Base-by-base conservation (phyloP, 2,113 vertebrate genomes). In the Arizona elegans region DNA sequence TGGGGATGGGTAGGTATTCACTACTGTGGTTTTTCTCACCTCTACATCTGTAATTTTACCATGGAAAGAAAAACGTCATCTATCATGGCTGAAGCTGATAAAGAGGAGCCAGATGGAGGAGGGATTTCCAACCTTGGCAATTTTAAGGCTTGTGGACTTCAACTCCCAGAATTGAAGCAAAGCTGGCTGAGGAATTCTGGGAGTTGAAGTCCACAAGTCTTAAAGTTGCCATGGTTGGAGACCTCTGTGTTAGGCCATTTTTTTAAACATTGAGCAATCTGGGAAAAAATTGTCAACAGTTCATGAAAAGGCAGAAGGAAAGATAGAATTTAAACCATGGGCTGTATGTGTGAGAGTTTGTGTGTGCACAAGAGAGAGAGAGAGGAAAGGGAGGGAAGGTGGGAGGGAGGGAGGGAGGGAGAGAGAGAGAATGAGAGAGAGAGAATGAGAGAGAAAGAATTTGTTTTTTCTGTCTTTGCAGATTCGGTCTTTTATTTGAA, bases 381-480 rank as follows among this genome's bases (percentile, higher is more conserved):
- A n/a, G n/a, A n/a, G n/a, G n/a, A n/a, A n/a, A n/a, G n/a, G n/a
- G n/a, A n/a, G n/a, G n/a, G n/a, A n/a, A n/a, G n/a, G n/a, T n/a
- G 19, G 1, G 1, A 1, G 55, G 1, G 5, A 7, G 55, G 4
- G 5, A 6, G 55, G 1, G 56, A 2, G 56, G 8, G 21, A 24
- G 58, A 24, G 58, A 43, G 38, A 43, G 5, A 21, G 55, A 7
- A n/a, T n/a, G 38, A 43, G 38, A 2, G 38, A 53, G 52, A 53
- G 52, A 53, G 53, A 53, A 50, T 50, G 38, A 43, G 38, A 2
- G 38, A 53, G 52, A 53, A 10, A 53, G 53, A 53, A 50, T 50
- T 50, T 6, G 58, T 24, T 58, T 58, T 58, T 58, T 58, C 0
- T 58, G 21, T 58, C 56, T 58, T 8, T 58, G 56, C 5, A 58